A percentile compares a stretch with the other conserved stretches of the same genome.
phyloP scores from a whole-genome alignment of 2,113 vertebrate genomes.

The Pyrgilauda ruficollis region DNA sequence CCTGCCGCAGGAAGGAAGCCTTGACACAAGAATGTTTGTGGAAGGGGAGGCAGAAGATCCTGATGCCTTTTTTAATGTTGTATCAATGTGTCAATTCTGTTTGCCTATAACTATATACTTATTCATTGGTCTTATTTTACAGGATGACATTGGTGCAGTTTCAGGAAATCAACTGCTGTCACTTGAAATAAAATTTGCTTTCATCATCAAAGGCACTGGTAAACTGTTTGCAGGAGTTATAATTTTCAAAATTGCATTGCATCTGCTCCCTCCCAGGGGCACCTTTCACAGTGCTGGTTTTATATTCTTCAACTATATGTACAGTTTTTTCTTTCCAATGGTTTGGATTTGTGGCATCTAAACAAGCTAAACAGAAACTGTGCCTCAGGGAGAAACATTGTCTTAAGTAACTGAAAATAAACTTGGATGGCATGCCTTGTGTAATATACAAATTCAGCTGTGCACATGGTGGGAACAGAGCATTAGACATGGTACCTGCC shows the following conservation, averaged over 20 bases:
- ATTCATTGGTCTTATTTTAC: background rate
- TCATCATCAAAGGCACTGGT: conserved; percentile 28
- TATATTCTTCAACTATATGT: background rate
- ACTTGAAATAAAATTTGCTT: conserved; percentile 43
- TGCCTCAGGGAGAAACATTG: conserved; percentile 39
- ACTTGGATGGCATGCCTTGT: conserved; percentile 4
- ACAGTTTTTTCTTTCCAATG: background rate
- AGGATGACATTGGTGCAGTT: background rate
- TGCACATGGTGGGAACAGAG: background rate
- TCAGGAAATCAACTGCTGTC: conserved; percentile 43
- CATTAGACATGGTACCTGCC: background rate
- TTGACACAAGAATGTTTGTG: conserved; percentile 10
- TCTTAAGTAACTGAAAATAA: conserved; percentile 44
- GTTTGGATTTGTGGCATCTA: conserved; percentile 40
- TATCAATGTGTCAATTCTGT: background rate
- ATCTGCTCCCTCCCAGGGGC: conserved; percentile 38
- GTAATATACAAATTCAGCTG: background rate
- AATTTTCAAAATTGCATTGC: conserved; percentile 13
- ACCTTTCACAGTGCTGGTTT: background rate
- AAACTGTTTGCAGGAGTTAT: conserved; percentile 9
- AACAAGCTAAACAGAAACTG: conserved; percentile 49
- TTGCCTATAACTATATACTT: background rate
- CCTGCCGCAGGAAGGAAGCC: conserved; percentile 46
- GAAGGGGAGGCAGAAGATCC: background rate
- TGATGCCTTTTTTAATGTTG: background rate